A percentile compares a stretch with the other conserved stretches of the same genome.
These are phyloP conservation scores for Benthosema pterotum DNA, from an alignment of 2,797 vertebrate species.

Conservation along the genomic window DNA sequence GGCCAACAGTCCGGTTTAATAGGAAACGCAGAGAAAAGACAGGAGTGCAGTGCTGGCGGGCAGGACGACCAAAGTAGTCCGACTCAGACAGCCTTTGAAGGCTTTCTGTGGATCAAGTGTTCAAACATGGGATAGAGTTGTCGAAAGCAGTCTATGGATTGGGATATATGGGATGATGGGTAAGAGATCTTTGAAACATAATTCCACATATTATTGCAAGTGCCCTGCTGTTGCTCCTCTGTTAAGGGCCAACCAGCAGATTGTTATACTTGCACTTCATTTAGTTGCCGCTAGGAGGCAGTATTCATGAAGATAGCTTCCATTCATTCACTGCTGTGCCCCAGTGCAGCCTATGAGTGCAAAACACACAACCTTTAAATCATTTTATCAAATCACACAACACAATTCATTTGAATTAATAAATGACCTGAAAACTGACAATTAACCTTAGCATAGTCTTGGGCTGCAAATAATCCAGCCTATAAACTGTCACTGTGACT, in stretches of 20 bases:
- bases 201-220: neutral
- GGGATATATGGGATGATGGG: neutral
- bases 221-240: constrained; percentile 1
- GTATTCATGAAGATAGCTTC: constrained; percentile 49
- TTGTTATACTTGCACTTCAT: constrained; percentile 44
- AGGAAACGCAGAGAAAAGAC: neutral
- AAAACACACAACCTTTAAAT: neutral
- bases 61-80: neutral
- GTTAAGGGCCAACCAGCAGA: constrained; percentile 13
- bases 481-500: no score
- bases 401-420: neutral
- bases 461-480: no score
- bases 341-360: neutral
- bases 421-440: neutral
- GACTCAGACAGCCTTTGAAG: no score
- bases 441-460: no score
- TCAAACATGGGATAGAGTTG: neutral
- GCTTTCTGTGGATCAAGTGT: neutral
- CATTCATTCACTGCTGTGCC: neutral
- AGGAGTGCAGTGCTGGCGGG: no score
- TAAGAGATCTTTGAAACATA: no score
- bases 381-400: neutral
- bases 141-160: neutral
- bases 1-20: constrained; percentile 8
- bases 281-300: constrained; percentile 71